Evolutionary conservation across 2,113 vertebrate genomes (phyloP).

Genomic region (Phyllostomus discolor): DNA sequence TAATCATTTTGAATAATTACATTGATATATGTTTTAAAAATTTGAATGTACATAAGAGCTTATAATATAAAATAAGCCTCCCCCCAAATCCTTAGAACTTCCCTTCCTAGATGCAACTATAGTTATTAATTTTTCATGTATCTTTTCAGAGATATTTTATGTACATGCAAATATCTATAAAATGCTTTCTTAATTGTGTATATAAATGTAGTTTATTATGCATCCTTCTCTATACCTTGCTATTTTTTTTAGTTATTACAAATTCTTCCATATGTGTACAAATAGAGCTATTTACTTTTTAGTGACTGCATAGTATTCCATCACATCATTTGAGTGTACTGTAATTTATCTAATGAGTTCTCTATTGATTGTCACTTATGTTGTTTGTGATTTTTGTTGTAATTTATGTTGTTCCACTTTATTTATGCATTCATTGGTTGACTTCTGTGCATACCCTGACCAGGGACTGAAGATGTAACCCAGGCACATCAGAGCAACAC

Average conservation of each 20-base stretch:
- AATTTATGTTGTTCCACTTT: too few species aligned
- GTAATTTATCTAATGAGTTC: neutral
- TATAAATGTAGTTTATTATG: neutral
- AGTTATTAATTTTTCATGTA: neutral
- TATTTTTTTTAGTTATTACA: neutral
- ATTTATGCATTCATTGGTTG: too few species aligned
- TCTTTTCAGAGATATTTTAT: neutral
- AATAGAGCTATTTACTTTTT: neutral
- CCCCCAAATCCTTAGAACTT: neutral
- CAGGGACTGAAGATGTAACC: too few species aligned
- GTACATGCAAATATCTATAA: neutral
- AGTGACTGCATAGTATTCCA: neutral
- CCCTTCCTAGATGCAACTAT: neutral
- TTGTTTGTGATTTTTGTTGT: too few species aligned
- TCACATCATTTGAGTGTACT: neutral
- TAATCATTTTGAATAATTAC: neutral
- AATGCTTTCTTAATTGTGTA: neutral
- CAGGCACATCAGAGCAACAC: too few species aligned
- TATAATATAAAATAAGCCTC: neutral
- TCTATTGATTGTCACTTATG: neutral
- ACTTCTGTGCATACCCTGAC: too few species aligned
- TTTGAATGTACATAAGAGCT: neutral
- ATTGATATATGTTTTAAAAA: neutral
- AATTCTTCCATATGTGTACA: neutral
- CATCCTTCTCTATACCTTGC: neutral